Conservation (phyloP, 1,140 invertebrate genomes). For the Doryteuthis pealeii region DNA sequence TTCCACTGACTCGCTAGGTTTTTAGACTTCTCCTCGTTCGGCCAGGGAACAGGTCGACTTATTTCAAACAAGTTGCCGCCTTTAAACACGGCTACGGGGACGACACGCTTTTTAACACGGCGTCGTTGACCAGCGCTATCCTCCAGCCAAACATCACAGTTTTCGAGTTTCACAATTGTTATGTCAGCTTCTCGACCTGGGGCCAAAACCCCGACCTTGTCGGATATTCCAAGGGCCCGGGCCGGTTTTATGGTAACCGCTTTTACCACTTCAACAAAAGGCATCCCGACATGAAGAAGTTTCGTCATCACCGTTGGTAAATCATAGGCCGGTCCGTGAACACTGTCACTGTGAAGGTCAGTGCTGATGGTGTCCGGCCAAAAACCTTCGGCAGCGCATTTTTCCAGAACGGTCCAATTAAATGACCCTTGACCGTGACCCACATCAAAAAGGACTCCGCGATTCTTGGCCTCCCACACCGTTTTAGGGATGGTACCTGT, state of each 20-base stretch:
- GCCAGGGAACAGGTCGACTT: slow-evolving; percentile 30
- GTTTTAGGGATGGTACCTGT: slow-evolving; percentile 28
- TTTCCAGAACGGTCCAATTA: slow-evolving; percentile 45
- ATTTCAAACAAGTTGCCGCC: slow-evolving; percentile 27
- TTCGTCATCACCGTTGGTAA: slow-evolving; percentile 48
- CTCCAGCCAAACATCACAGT: slow-evolving; percentile 36
- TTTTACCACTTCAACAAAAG: slow-evolving; percentile 39
- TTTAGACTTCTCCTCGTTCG: slow-evolving; percentile 29
- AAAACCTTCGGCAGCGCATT: slow-evolving; percentile 34
- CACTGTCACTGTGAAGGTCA: slow-evolving; percentile 46
- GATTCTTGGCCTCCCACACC: slow-evolving; percentile 39
- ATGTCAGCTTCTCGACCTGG: slow-evolving; percentile 46
- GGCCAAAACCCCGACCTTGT: slow-evolving; percentile 37
- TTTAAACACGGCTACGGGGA: slow-evolving; percentile 46
- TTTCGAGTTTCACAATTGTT: slow-evolving; percentile 40
- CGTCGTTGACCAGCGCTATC: slow-evolving; percentile 36
- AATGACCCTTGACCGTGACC: slow-evolving; percentile 53
- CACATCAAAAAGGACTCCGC: slow-evolving; percentile 50
- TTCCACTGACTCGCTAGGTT: slow-evolving; percentile 13
- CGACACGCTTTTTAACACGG: slow-evolving; percentile 29
- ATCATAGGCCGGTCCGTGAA: slow-evolving; percentile 48
- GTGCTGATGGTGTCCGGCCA: slow-evolving; percentile 51
- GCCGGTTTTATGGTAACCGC: slow-evolving; percentile 46
- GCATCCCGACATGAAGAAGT: slow-evolving; percentile 52
- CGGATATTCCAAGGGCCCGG: slow-evolving; percentile 30